A percentile compares a stretch with the other conserved stretches of the same genome.
Evolutionary conservation across 2,113 vertebrate genomes (phyloP).

Genomic region (Caloenas nicobarica): DNA sequence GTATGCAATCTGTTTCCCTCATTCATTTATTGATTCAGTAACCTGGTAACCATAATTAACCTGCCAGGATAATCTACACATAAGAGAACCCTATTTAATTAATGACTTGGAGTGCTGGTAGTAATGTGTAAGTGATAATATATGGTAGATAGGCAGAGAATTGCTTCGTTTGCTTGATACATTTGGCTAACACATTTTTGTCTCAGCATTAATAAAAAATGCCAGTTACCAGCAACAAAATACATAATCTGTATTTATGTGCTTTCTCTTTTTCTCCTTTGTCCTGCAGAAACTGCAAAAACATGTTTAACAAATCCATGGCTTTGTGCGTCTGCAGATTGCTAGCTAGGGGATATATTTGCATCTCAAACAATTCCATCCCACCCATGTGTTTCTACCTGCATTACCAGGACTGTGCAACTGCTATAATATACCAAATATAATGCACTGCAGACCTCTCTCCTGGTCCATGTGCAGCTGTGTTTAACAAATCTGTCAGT

Average conservation of each 20-base stretch:
- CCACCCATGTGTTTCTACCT: neutral
- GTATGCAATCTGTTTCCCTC: neutral
- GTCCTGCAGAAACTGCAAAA: neutral
- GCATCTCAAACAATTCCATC: neutral
- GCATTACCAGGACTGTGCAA: neutral
- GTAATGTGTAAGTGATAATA: neutral
- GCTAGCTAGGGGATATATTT: neutral
- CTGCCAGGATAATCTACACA: constrained; percentile 17
- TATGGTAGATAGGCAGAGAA: neutral
- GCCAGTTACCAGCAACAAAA: neutral
- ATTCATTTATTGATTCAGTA: constrained; percentile 39
- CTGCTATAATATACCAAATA: neutral
- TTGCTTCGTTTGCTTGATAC: neutral
- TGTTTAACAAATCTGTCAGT: neutral
- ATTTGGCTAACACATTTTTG: neutral
- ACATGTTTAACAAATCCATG: neutral
- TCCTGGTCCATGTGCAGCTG: neutral
- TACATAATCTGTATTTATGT: neutral
- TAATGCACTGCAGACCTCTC: neutral
- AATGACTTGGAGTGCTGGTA: neutral
- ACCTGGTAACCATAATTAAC: constrained; percentile 51
- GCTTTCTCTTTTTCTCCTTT: neutral
- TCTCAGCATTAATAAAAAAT: neutral
- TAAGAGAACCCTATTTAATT: constrained; percentile 32
- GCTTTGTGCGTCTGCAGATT: neutral